phyloP scores from a whole-genome alignment of 2,888 invertebrate genomes.

The Vesta saturnalis region DNA sequence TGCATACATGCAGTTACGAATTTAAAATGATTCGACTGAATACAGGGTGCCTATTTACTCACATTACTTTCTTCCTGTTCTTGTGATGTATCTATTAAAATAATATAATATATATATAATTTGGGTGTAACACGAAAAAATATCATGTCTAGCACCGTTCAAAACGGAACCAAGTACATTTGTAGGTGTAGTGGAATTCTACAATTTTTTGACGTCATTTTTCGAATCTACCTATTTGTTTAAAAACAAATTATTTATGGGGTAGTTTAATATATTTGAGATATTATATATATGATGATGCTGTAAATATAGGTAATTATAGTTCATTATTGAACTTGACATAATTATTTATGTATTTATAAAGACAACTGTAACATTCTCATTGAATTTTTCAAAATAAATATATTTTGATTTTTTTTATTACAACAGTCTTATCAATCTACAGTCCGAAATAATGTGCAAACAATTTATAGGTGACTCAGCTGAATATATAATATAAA shows the following conservation, averaged over 20 bases:
- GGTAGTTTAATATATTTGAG: constrained; percentile 17
- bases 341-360: constrained; percentile 15
- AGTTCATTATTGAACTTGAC: constrained; percentile 10
- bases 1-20: constrained; percentile 33
- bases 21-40: constrained; percentile 43
- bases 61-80: constrained; percentile 40
- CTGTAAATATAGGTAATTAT: constrained; percentile 12
- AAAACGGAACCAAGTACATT: constrained; percentile 33
- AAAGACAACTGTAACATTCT: constrained; percentile 12
- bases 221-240: constrained; percentile 3
- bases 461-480: too few relatives aligned
- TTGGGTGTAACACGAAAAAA: constrained; percentile 21
- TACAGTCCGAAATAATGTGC: too few relatives aligned
- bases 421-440: too few relatives aligned
- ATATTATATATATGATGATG: constrained; percentile 1
- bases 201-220: constrained; percentile 7
- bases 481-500: too few relatives aligned
- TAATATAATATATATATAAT: constrained; percentile 14
- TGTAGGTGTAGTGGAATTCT: constrained; percentile 19
- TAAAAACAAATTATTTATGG: background rate
- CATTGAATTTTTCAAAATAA: constrained; percentile 9
- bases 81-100: constrained; percentile 44
- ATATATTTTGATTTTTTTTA: constrained; percentile 11
- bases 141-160: constrained; percentile 25
- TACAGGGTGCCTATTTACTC: constrained; percentile 44